Base-by-base conservation (phyloP, 2,113 vertebrate genomes). In the Melanostigma gelatinosum region DNA sequence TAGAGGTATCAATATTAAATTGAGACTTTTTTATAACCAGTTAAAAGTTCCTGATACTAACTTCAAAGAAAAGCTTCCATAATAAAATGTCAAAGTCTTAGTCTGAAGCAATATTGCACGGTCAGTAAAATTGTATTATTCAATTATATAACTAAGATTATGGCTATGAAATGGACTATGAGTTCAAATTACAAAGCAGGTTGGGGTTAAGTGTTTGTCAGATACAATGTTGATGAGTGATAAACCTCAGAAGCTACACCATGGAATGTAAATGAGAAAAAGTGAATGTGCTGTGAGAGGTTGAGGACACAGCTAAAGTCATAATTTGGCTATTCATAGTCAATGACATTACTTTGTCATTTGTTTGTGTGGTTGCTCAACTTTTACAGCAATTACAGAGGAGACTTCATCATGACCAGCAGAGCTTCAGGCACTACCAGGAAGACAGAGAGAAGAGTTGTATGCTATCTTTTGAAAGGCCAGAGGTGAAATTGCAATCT, bases 281-380 rank as follows among this genome's bases (percentile, higher is more conserved):
- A 29, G 34, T 27, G 9, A 50, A 38, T 18, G 36, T 46, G 29
- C 9, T 9, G 4, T 34, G 5, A 38, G 2, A 36, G 9, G 16
- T 16, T 52, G 27, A 68, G 29, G 46, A 54, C 57, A 71, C 24
- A 63, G 18, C 24, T 20, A 4, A 29, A 29, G 57, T 57, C 27
- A 82, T 10, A 57, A 24, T 12, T 29, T 42, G 12, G 15, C 58
- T 32, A 12, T 60, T 85, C 42, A 65, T 22, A 38, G 68, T 52
- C 1, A 58, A 57, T 24, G 36, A 67, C 32, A n/a, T 58, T 72
- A 48, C 10, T 60, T 68, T 4, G 24, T 54, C 8, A 46, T 36
- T 58, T 48, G 15, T 46, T 52, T 61, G n/a, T 64, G 40, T 73
- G 60, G 50, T 72, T 62, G 7, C 9, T 50, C 15, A 36, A 13